Conservation (phyloP, 2,888 invertebrate genomes). For the Meiosimyza decipiens region DNA sequence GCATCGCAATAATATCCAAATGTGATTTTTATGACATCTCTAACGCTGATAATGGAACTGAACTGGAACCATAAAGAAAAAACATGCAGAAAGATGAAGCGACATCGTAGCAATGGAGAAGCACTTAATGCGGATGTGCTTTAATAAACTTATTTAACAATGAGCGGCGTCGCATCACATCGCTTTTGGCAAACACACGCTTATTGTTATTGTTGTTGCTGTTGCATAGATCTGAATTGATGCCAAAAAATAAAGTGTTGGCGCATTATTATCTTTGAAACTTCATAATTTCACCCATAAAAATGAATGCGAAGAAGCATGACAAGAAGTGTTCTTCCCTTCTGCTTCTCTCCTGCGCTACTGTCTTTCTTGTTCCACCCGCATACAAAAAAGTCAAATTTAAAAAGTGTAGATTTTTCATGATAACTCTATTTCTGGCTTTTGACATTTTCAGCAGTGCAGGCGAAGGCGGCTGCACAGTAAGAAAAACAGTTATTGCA, state of each 20-base stretch:
- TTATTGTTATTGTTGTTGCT: slow-evolving; percentile 22
- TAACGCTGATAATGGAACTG: slow-evolving; percentile 39
- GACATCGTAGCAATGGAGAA: slow-evolving; percentile 10
- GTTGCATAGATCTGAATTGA: slow-evolving; percentile 53
- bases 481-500: background rate
- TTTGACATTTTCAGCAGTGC: background rate
- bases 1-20: slow-evolving; percentile 42
- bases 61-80: background rate
- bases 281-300: slow-evolving; percentile 57
- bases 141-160: slow-evolving; percentile 38
- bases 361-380: no score
- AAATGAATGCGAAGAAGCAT: slow-evolving; percentile 10
- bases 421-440: slow-evolving; percentile 2
- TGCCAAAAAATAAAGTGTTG: slow-evolving; percentile 65
- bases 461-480: background rate
- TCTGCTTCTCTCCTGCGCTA: no score
- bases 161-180: slow-evolving; percentile 25
- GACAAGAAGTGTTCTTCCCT: no score
- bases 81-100: background rate
- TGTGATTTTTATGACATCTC: slow-evolving; percentile 45
- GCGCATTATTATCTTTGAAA: slow-evolving; percentile 65
- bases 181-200: slow-evolving; percentile 36
- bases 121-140: slow-evolving; percentile 31
- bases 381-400: background rate
- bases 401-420: background rate